A percentile compares a stretch with the other conserved stretches of the same genome.
phyloP scores from a whole-genome alignment of 1,140 invertebrate genomes.

The Aethina tumida region DNA sequence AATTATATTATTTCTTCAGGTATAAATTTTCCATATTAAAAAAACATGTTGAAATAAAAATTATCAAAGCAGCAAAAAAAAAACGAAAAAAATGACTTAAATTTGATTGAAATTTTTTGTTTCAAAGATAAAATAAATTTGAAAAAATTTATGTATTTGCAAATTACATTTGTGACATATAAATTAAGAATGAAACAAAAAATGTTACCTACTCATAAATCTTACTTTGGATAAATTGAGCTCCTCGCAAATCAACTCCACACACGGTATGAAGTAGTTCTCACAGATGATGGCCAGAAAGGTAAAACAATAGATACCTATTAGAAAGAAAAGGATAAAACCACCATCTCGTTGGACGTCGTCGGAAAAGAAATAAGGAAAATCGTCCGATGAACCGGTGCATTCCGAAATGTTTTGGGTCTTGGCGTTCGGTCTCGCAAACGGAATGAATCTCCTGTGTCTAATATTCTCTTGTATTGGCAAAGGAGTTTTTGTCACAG shows the following conservation, averaged over 20 bases:
- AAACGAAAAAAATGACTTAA: neutral
- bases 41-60: slow-evolving; percentile 3
- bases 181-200: too few relatives aligned
- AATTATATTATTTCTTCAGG: too few relatives aligned
- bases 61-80: neutral
- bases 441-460: slow-evolving; percentile 7
- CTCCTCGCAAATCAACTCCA: slow-evolving; percentile 69
- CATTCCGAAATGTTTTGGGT: slow-evolving; percentile 10
- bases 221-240: slow-evolving; percentile 58
- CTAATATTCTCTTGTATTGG: too few relatives aligned
- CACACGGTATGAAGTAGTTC: slow-evolving; percentile 73
- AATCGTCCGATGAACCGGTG: slow-evolving; percentile 37
- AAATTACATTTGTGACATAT: too few relatives aligned
- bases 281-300: slow-evolving; percentile 75
- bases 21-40: neutral
- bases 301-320: slow-evolving; percentile 70
- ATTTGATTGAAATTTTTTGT: neutral
- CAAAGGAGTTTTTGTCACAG: too few relatives aligned
- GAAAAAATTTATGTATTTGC: neutral
- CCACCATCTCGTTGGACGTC: slow-evolving; percentile 52
- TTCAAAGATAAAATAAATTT: neutral
- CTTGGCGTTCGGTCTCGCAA: slow-evolving; percentile 3
- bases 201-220: neutral
- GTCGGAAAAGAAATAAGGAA: slow-evolving; percentile 47
- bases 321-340: slow-evolving; percentile 59